A percentile compares a stretch with the other conserved stretches of the same genome.
These are phyloP conservation scores for Boulengeromyrus knoepffleri DNA, from an alignment of 2,113 vertebrate genomes.

Conservation along the genomic window DNA sequence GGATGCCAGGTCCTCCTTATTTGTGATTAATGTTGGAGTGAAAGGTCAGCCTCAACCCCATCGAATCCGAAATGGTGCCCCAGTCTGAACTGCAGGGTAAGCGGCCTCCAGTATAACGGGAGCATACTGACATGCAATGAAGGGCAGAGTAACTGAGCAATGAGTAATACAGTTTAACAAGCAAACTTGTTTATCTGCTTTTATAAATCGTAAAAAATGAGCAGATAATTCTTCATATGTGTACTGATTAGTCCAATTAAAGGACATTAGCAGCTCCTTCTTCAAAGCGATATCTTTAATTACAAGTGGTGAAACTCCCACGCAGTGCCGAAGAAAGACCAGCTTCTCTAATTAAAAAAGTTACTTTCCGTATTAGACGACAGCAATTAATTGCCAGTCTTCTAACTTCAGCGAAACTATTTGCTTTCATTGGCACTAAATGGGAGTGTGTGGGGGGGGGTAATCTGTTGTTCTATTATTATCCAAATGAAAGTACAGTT, in stretches of 20 bases:
- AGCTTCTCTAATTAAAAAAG: slow-evolving; percentile 54
- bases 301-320: slow-evolving; percentile 33
- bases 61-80: not conserved
- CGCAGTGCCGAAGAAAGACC: slow-evolving; percentile 27
- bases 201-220: not conserved
- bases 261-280: slow-evolving; percentile 57
- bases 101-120: not conserved
- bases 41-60: not conserved
- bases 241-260: slow-evolving; percentile 59
- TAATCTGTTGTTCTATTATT: not conserved
- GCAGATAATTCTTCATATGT: slow-evolving; percentile 27
- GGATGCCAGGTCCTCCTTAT: not conserved
- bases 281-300: slow-evolving; percentile 53
- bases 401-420: slow-evolving; percentile 40
- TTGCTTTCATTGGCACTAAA: slow-evolving; percentile 5
- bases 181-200: slow-evolving; percentile 1
- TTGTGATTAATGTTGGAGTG: not conserved
- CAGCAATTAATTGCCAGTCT: slow-evolving; percentile 53
- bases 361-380: slow-evolving; percentile 58
- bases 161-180: slow-evolving; percentile 1
- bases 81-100: not conserved
- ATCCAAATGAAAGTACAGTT: not conserved
- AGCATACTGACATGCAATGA: not conserved
- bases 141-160: not conserved
- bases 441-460: slow-evolving; percentile 38